Evolutionary conservation across 2,888 invertebrate species (phyloP), one percentile per base, ranked within the genome.

Genomic region (Corbicula japonica): DNA sequence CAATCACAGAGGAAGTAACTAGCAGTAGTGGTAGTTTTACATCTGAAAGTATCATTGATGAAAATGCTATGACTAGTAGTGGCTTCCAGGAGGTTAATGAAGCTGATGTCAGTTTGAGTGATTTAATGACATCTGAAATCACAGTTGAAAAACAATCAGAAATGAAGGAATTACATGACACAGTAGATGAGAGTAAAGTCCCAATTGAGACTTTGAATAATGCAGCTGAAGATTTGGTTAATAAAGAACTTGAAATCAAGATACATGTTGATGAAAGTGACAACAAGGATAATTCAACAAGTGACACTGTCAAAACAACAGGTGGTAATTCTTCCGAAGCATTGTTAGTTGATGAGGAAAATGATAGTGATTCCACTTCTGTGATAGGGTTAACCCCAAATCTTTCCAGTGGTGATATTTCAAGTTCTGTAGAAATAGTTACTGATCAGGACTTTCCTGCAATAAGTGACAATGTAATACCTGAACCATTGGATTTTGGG

Each of bases 341-440:
- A 54, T 38, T 54, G 1, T 23, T 50, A 46, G 18, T 48, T 58
- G 38, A 46, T 50, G 41, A 30, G 1, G 12, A 4, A 63, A 35
- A 34, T 65, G 52, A 65, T 32, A 38, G 15, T 38, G 28, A 1
- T 5, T 54, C 10, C 58, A 0, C 28, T 32, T 32, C 21, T 35
- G 26, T 41, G n/a, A 38, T 8, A 28, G 46, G 63, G 18, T 30
- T 38, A 35, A 50, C 26, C 2, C 28, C 32, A 34, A 30, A 72
- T 21, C 28, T 56, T 21, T 56, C 35, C 21, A 52, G 28, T 58
- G 52, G 63, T 48, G 80, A 81, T 73, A 79, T 81, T 18, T 80
- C 76, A n/a, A 83, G 81, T 50, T 85, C 81, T 26, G 79, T 81
- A 34, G 83, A 81, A 62, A 71, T 83, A 77, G 76, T 83, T n/a